Evolutionary conservation across 2,113 vertebrate genomes (phyloP).

Genomic region (cat (Felis catus)): F.catus_Fca126_mat1.0 CM031416.1:136128501-136129000

Average conservation of each 20-base stretch:
- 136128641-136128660: background rate
- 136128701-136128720: slow-evolving; percentile 14
- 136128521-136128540: background rate
- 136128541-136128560: background rate
- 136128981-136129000: background rate
- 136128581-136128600: background rate
- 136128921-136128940: background rate
- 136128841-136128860: background rate
- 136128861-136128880: background rate
- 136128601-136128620: background rate
- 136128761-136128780: background rate
- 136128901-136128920: background rate
- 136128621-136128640: background rate
- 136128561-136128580: background rate
- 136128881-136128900: background rate
- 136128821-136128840: background rate
- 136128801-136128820: background rate
- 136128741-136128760: background rate
- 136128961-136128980: background rate
- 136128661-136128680: background rate
- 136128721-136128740: background rate
- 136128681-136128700: background rate
- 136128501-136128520: background rate
- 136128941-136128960: background rate
- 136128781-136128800: background rate